Base-by-base conservation (phyloP, 2,113 vertebrate species). In the Corynorhinus townsendii region DNA sequence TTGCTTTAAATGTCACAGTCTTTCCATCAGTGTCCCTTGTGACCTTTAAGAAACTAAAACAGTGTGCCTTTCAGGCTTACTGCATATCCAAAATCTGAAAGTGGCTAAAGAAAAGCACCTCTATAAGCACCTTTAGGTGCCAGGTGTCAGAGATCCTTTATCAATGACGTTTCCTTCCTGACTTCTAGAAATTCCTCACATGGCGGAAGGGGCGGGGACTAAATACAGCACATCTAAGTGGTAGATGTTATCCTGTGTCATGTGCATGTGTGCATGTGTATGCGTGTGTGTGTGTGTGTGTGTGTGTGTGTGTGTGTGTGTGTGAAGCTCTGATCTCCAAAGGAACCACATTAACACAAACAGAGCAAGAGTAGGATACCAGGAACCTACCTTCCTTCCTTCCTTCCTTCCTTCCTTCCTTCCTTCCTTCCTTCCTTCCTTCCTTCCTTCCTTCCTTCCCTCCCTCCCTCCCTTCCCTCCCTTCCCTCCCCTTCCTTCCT, bases 1-100 rank as follows among this genome's bases (percentile, higher is more conserved):
- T 68, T 94, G 71, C 64, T 84, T 96, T 71, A 94, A 93, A 95
- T 85, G 75, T 93, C 87, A 93, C 9, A 73, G 33, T 45, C 85
- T 89, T 38, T 86, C 80, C 47, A 47, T 5, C 5, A 11, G 49
- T 35, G 45, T 96, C 89, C 66, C 76, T 17, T 45, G 52, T 80
- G 89, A 94, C 93, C 84, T 90, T 83, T 85, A 72, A 54, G 62
- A 82, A 84, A 88, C 12, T 40, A 38, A 75, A 89, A 71, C 73
- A 75, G 17, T 40, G 45, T 66, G 86, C 7, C 94, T 95, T 83
- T 69, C 38, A 54, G 83, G 52, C 22, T 91, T 47, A 81, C 33
- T 43, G 2, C 14, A 16, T 40, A 47, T 11, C 72, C 93, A 45
- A 89, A 84, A 79, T 73, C 35, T 17, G 17, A 84, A 92, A 80